Conservation (phyloP, 2,113 vertebrate species). For the Phalacrocorax carbo region DNA sequence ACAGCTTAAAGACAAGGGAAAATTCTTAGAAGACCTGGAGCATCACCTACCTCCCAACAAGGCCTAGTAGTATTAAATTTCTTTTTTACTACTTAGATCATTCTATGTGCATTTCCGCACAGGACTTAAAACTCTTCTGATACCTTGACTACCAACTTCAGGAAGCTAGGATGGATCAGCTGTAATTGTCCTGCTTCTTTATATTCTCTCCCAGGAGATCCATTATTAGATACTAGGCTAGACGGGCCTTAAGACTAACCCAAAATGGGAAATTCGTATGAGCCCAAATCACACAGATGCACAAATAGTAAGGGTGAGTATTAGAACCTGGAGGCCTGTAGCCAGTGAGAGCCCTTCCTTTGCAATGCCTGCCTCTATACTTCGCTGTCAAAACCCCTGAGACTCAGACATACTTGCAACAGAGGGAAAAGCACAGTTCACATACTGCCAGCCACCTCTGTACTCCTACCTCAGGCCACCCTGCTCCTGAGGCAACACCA, state of each 20-base stretch:
- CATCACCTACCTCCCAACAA: background rate
- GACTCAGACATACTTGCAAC: too few relatives aligned
- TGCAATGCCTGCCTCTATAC: background rate
- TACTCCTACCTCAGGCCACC: background rate
- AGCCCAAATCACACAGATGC: background rate
- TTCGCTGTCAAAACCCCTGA: background rate
- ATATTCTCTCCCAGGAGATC: background rate
- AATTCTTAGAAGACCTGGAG: background rate
- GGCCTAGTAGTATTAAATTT: background rate
- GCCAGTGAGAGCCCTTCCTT: background rate
- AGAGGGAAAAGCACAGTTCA: background rate
- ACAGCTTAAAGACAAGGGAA: background rate
- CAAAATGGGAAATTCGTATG: background rate
- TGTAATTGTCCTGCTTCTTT: background rate
- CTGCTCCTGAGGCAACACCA: background rate
- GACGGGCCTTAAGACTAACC: background rate
- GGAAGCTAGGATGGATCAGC: background rate
- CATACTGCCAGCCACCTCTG: background rate
- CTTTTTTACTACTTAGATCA: background rate
- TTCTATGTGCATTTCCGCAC: background rate
- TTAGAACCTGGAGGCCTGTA: background rate
- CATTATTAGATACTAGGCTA: background rate
- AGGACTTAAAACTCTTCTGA: background rate
- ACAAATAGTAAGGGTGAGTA: fast-evolving
- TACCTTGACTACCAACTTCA: background rate